phyloP scores from a whole-genome alignment of 2,888 invertebrate genomes.

The Cloeon dipterum region DNA sequence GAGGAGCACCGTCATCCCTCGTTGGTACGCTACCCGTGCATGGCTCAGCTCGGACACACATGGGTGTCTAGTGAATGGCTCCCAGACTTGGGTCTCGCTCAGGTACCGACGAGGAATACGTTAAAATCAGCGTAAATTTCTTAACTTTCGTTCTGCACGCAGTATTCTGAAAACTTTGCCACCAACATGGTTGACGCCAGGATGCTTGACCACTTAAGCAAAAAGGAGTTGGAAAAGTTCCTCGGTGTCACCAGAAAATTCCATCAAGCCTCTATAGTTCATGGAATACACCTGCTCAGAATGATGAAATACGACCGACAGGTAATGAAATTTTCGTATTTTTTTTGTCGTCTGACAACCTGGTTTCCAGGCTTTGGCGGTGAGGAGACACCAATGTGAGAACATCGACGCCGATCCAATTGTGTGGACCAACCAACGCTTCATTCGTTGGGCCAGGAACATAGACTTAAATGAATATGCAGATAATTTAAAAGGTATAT shows the following conservation, averaged over 20 bases:
- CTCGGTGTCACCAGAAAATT: conserved; percentile 81
- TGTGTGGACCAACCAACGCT: conserved; percentile 89
- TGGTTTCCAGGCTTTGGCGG: conserved; percentile 52
- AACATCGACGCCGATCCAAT: conserved; percentile 73
- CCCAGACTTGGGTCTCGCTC: conserved; percentile 69
- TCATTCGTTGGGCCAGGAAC: conserved; percentile 80
- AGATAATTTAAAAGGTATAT: conserved; percentile 70
- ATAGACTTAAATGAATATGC: conserved; percentile 88
- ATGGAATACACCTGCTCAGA: conserved; percentile 75
- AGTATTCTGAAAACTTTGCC: conserved; percentile 74
- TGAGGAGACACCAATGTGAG: conserved; percentile 71
- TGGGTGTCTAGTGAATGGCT: conserved; percentile 91
- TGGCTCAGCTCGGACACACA: conserved; percentile 68
- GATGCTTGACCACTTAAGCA: conserved; percentile 77
- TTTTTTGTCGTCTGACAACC: no score
- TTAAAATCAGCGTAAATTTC: neutral
- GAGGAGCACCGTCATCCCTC: conserved; percentile 79
- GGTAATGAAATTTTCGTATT: no score
- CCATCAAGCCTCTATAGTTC: conserved; percentile 84
- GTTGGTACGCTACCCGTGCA: conserved; percentile 65
- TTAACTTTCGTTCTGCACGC: conserved; percentile 11
- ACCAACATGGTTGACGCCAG: conserved; percentile 80
- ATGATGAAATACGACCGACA: conserved; percentile 84
- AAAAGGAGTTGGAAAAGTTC: conserved; percentile 84
- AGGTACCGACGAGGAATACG: conserved; percentile 27